A percentile compares a stretch with the other conserved stretches of the same genome.
phyloP scores from a whole-genome alignment of 2,888 invertebrate species.

The Proisotoma minuta region DNA sequence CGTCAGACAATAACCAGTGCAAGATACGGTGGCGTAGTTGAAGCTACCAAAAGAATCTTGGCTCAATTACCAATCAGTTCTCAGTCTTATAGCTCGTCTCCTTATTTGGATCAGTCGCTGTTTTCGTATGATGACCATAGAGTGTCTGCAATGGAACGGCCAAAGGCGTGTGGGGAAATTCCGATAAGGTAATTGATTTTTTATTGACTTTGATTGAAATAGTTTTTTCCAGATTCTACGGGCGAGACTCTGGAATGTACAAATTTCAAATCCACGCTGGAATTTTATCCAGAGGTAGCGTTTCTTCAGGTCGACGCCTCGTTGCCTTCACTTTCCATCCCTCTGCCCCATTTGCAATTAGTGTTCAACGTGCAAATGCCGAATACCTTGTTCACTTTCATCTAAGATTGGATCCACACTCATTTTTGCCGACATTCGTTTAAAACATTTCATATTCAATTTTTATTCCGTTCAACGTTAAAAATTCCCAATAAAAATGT shows the following conservation, averaged over 20 bases:
- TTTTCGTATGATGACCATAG: conserved; percentile 95
- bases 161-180: conserved; percentile 86
- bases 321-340: conserved; percentile 96
- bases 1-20: conserved; percentile 86
- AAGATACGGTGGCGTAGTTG: conserved; percentile 80
- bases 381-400: conserved; percentile 95
- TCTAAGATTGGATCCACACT: conserved; percentile 60
- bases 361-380: conserved; percentile 81
- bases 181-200: conserved; percentile 67
- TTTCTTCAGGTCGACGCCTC: conserved; percentile 67
- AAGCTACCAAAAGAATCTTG: conserved; percentile 81
- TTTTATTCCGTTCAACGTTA: too few relatives aligned
- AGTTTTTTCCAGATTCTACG: conserved; percentile 65
- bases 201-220: not conserved
- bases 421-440: conserved; percentile 24
- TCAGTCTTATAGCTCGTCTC: conserved; percentile 87
- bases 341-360: conserved; percentile 90
- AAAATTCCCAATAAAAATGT: too few relatives aligned
- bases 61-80: conserved; percentile 90
- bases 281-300: conserved; percentile 59
- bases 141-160: conserved; percentile 91
- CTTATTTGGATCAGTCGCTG: conserved; percentile 83
- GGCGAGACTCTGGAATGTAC: conserved; percentile 70
- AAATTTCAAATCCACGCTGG: conserved; percentile 74
- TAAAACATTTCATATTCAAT: too few relatives aligned